Evolutionary conservation across 2,113 vertebrate species (phyloP).

Genomic region (Tympanuchus pallidicinctus): DNA sequence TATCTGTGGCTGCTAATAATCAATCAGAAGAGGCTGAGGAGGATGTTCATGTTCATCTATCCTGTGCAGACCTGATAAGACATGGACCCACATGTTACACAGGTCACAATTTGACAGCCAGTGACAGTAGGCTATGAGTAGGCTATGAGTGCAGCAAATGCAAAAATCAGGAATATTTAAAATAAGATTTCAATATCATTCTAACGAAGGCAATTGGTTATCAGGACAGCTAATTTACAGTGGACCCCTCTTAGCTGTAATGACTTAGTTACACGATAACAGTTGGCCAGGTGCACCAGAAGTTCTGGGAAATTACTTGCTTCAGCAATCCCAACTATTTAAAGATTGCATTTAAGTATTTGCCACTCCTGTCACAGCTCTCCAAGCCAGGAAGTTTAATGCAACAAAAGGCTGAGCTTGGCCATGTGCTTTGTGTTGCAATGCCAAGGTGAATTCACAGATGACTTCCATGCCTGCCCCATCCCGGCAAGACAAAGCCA

Average conservation of each 20-base stretch:
- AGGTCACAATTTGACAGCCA: not conserved
- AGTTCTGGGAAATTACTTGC: conserved; percentile 5
- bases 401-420: not conserved
- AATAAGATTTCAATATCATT: not conserved
- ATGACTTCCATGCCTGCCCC: not conserved
- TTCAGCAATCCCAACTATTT: conserved; percentile 6
- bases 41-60: not conserved
- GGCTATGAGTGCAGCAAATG: not conserved
- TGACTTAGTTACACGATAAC: not conserved
- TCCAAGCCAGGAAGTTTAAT: not conserved
- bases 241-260: accelerated
- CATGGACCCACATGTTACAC: not conserved
- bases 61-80: not conserved
- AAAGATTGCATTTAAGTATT: not conserved
- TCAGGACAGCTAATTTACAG: accelerated
- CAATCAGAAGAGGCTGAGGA: not conserved
- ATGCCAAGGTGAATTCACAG: not conserved
- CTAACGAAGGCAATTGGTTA: not conserved
- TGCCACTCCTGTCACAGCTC: not conserved
- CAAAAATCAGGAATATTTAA: not conserved
- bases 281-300: not conserved
- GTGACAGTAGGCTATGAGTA: accelerated
- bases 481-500: accelerated
- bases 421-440: not conserved
- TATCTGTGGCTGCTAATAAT: not conserved